These are phyloP conservation scores for Agrotis segetum DNA, from an alignment of 2,888 invertebrate species.

Conservation along the genomic window DNA sequence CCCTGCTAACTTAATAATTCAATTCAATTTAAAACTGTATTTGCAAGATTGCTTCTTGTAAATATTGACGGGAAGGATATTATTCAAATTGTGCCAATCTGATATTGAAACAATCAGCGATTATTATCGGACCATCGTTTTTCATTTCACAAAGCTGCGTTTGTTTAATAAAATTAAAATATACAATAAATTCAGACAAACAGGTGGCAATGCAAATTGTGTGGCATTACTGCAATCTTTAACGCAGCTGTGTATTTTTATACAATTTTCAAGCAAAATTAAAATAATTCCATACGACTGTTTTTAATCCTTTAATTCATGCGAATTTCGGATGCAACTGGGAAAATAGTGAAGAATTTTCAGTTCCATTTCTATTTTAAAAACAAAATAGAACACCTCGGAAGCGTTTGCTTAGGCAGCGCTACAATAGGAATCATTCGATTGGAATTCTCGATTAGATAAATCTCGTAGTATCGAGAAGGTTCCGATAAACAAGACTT, in stretches of 20 bases:
- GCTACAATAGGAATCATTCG: constrained; percentile 55
- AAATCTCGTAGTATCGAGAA: constrained; percentile 60
- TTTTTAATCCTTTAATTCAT: constrained; percentile 32
- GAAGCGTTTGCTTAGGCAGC: constrained; percentile 52
- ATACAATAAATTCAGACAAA: constrained; percentile 45
- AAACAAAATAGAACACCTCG: constrained; percentile 37
- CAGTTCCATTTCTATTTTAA: constrained; percentile 37
- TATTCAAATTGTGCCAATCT: constrained; percentile 25
- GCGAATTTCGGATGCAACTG: constrained; percentile 18
- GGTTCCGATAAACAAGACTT: constrained; percentile 63
- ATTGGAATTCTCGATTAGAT: constrained; percentile 64
- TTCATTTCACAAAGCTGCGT: constrained; percentile 31
- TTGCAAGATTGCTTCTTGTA: constrained; percentile 1
- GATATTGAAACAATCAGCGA: constrained; percentile 32
- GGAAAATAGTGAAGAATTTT: constrained; percentile 30
- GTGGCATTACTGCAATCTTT: constrained; percentile 29
- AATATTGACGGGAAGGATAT: constrained; percentile 7
- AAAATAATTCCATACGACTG: constrained; percentile 20
- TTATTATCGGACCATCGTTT: constrained; percentile 19
- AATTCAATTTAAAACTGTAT: background rate
- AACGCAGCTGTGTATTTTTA: constrained; percentile 30
- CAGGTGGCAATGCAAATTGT: constrained; percentile 40
- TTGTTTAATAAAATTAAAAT: constrained; percentile 29
- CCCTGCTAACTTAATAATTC: background rate
- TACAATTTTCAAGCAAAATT: constrained; percentile 27